Percentiles rank a stretch among this genome's conserved stretches.
Conservation (phyloP, 1,140 invertebrate genomes). For the Anastrepha obliqua region DNA sequence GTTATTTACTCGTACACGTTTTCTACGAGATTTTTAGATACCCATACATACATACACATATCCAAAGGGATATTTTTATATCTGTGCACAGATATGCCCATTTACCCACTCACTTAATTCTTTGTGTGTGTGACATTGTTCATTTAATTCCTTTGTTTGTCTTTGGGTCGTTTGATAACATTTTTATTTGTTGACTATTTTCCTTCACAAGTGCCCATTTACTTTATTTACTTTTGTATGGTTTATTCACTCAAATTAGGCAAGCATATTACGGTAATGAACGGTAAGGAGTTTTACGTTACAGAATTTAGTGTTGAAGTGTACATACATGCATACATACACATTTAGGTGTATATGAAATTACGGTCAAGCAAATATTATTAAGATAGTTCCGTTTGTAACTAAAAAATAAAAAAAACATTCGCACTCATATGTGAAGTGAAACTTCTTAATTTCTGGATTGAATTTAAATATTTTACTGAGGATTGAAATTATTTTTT, state of each 20-base stretch:
- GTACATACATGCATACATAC: no score
- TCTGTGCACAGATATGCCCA: neutral
- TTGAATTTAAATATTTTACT: no score
- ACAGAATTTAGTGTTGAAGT: neutral
- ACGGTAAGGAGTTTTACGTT: neutral
- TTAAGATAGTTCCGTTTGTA: no score
- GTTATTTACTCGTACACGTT: conserved; percentile 19
- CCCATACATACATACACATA: no score
- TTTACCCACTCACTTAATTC: neutral
- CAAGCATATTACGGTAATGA: neutral
- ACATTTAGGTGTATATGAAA: no score
- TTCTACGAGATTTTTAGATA: no score
- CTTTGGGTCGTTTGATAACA: neutral
- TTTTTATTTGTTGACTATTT: conserved; percentile 33
- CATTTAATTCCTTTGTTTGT: neutral
- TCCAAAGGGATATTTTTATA: no score
- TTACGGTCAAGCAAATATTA: no score
- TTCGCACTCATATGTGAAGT: no score
- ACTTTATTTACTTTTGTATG: conserved; percentile 23
- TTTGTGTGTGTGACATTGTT: neutral
- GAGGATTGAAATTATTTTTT: no score
- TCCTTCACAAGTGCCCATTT: neutral
- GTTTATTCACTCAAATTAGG: conserved; percentile 18
- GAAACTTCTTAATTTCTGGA: no score
- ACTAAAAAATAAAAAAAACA: no score